Conservation (phyloP, 2,797 vertebrate species). For the Gymnoscopelus braueri region DNA sequence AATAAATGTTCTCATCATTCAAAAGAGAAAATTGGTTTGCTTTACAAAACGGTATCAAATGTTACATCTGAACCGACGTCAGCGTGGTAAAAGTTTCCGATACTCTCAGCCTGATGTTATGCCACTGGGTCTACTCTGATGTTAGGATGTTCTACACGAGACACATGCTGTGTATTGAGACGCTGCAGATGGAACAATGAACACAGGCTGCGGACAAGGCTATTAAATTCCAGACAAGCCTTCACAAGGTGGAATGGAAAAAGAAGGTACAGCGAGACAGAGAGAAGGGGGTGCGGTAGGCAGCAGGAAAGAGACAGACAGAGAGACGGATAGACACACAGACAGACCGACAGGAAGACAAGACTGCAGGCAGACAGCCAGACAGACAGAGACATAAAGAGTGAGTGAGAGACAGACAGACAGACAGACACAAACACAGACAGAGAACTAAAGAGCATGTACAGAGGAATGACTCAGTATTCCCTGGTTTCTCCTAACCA, state of each 20-base stretch:
- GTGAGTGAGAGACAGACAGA: neutral
- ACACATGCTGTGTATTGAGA: neutral
- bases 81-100: too few relatives aligned
- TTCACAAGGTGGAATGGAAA: constrained; percentile 43
- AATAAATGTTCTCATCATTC: too few relatives aligned
- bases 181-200: constrained; percentile 4
- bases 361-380: constrained; percentile 23
- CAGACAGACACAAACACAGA: neutral
- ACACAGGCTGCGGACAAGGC: constrained; percentile 17
- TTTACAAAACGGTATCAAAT: too few relatives aligned
- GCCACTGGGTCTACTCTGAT: neutral
- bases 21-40: too few relatives aligned
- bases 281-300: constrained; percentile 18
- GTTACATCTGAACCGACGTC: too few relatives aligned
- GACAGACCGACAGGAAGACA: constrained; percentile 21
- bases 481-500: constrained; percentile 46
- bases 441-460: neutral
- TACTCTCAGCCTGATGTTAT: neutral
- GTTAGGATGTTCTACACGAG: constrained; percentile 7
- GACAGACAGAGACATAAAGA: neutral
- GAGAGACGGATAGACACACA: neutral
- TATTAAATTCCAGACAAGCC: constrained; percentile 60
- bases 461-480: constrained; percentile 59
- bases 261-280: constrained; percentile 13
- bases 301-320: neutral